Base-by-base conservation (phyloP, 2,113 vertebrate genomes). In the Promerops cafer region DNA sequence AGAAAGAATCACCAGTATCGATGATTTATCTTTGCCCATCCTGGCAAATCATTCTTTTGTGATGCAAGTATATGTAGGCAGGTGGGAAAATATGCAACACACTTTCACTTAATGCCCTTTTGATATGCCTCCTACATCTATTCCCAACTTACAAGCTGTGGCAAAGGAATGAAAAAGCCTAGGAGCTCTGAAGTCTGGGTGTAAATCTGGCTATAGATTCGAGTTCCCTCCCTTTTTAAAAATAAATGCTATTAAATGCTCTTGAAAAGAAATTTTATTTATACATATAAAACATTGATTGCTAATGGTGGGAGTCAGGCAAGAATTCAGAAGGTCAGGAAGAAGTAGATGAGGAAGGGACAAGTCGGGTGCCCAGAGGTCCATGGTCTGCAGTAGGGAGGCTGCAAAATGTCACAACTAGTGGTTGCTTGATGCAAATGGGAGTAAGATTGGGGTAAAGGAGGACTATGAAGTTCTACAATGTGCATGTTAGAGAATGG, bases 101-200 rank as follows among this genome's bases (percentile, higher is more conserved):
- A 27, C 39, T 93, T 95, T 57, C 66, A 85, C 54, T 91, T 94
- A 90, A 90, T 87, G 33, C 49, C 75, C 78, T 93, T 92, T 91
- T 87, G 79, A 80, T 91, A 80, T 47, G 24, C 66, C 84, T 93
- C 87, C 92, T 90, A 92, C 70, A 63, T 65, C 71, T 93, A 59
- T 77, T 94, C 71, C 54, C 17, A 60, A 8, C 1, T 93, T 82
- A 52, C 15, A 88, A 88, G 52, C 22, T 76, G 8, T 30, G 17
- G 18, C 42, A 80, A 42, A 88, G 50, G n/a, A 90, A 56, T n/a
- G 8, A 27, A 75, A 64, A 71, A 60, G 16, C 37, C 31, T 63
- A 33, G 71, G 49, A 57, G 2, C 40, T 82, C 53, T 81, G 80
- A 86, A 65, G 30, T 50, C 31, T 82, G 33, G 33, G 13, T 84